Base-by-base conservation (phyloP, 2,888 invertebrate species). In the Parnassius apollo region DNA sequence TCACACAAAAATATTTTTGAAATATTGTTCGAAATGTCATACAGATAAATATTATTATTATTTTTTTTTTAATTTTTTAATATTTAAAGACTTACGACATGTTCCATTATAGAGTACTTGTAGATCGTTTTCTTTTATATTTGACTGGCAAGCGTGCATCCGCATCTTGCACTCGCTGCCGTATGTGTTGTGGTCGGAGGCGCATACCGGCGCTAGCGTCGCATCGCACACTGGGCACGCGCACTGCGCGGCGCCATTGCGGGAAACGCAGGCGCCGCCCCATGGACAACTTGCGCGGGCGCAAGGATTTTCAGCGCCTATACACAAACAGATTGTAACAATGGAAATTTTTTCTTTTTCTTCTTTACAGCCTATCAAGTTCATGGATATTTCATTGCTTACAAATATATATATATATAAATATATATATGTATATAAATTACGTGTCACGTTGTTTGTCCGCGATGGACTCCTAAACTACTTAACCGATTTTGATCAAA, bases 121-220 rank as follows among this genome's bases (percentile, higher is more conserved):
- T 59, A 94, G 92, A 66, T 94, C 93, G 69, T 94, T 94, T 68
- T 95, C 92, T 48, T 94, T 91, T 72, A 94, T 93, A 65, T 95
- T 90, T 18, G 94, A 92, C 68, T 95, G 94, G 82, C 98, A 98
- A 0, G 96, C 96, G 75, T 96, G 95, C 86, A 95, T 94, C 53
- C 95, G 93, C 85, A 97, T 93, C 74, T 95, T 94, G 82, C 98
- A 98, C 76, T 96, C 96, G 79, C 96, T 97, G 63, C 95, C 93
- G 76, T 96, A 96, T 0, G 96, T 96, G 84, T 95, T 95, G 69
- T 95, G 95, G 77, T 96, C 96, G 63, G 95, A 94, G 13, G 95
- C 96, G 75, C 96, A 96, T 46, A 96, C 88, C 44, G 97, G 94
- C 52, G 96, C 95, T 59, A 96, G 94, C 45, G 94, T 93, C 64